These are phyloP conservation scores for Herminia tarsipennalis DNA, from an alignment of 2,888 invertebrate genomes.

Conservation along the genomic window DNA sequence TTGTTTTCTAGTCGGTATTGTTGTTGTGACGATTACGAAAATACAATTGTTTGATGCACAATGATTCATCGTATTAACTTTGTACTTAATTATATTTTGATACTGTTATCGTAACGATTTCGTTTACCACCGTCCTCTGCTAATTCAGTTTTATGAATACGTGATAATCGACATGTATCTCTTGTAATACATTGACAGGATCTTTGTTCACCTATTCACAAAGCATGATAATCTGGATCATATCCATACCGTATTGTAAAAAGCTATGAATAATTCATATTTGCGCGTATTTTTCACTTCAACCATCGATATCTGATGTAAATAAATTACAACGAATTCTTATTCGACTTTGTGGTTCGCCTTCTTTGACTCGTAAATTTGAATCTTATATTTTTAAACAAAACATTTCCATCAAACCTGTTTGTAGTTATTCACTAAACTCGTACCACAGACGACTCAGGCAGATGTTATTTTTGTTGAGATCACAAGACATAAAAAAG, in stretches of 20 bases:
- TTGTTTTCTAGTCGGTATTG: conserved; percentile 65
- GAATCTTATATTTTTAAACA: conserved; percentile 45
- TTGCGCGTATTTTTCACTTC: conserved; percentile 24
- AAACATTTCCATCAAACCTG: conserved; percentile 55
- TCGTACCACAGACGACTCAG: conserved; percentile 42
- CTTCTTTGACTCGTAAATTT: conserved; percentile 31
- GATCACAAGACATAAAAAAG: conserved; percentile 45
- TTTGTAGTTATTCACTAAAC: conserved; percentile 53
- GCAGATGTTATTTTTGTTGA: conserved; percentile 57
- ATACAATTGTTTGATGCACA: conserved; percentile 49
- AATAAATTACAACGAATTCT: conserved; percentile 50
- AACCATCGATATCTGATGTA: too few species aligned
- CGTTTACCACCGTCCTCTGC: conserved; percentile 23
- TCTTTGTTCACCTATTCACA: too few species aligned
- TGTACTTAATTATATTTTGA: conserved; percentile 36
- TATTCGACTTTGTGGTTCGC: conserved; percentile 37
- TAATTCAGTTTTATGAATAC: conserved; percentile 27
- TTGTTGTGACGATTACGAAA: conserved; percentile 51
- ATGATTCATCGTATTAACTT: conserved; percentile 58
- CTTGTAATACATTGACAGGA: not conserved
- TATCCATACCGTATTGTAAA: too few species aligned
- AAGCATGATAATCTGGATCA: too few species aligned
- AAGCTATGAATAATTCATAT: too few species aligned
- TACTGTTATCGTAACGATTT: conserved; percentile 39
- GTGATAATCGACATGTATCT: conserved; percentile 35